These are phyloP conservation scores for Drosophila nigritarsus DNA, from an alignment of 2,888 invertebrate genomes.

Conservation along the genomic window DNA sequence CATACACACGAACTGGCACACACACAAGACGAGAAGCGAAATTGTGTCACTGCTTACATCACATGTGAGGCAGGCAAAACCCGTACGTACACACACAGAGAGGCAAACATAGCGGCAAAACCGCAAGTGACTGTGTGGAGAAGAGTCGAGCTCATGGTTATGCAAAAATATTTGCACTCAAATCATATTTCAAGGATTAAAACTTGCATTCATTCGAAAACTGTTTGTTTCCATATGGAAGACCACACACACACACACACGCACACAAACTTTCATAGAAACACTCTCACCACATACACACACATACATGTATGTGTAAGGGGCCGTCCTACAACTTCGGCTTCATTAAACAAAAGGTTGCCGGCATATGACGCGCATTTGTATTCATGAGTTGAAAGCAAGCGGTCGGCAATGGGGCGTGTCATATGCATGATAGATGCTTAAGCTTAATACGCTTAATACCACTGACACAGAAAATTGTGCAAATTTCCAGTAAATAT, in stretches of 20 bases:
- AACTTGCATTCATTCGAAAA: slow-evolving; percentile 79
- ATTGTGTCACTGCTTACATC: slow-evolving; percentile 71
- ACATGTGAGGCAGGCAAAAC: slow-evolving; percentile 37
- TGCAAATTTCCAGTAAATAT: slow-evolving; percentile 43
- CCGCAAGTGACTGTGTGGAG: slow-evolving; percentile 46
- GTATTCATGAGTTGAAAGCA: slow-evolving; percentile 41
- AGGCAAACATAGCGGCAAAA: slow-evolving; percentile 13
- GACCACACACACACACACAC: slow-evolving; percentile 29
- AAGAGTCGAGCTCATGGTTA: slow-evolving; percentile 75
- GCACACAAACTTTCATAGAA: not conserved
- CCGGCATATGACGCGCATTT: slow-evolving; percentile 60
- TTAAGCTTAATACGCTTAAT: slow-evolving; percentile 68
- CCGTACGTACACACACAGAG: slow-evolving; percentile 22
- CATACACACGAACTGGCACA: slow-evolving; percentile 32
- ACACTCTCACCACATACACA: slow-evolving; percentile 1
- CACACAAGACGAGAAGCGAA: slow-evolving; percentile 51
- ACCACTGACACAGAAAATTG: slow-evolving; percentile 30
- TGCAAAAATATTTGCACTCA: slow-evolving; percentile 81
- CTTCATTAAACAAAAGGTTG: slow-evolving; percentile 77
- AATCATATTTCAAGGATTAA: slow-evolving; percentile 81
- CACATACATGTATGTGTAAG: slow-evolving; percentile 12
- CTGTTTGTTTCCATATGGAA: slow-evolving; percentile 78
- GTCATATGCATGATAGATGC: slow-evolving; percentile 41
- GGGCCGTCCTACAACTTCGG: slow-evolving; percentile 63
- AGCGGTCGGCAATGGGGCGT: slow-evolving; percentile 7